Percentiles rank a stretch among this genome's conserved stretches.
These are phyloP conservation scores for Pantala flavescens DNA, from an alignment of 1,140 invertebrate genomes.

Conservation along the genomic window DNA sequence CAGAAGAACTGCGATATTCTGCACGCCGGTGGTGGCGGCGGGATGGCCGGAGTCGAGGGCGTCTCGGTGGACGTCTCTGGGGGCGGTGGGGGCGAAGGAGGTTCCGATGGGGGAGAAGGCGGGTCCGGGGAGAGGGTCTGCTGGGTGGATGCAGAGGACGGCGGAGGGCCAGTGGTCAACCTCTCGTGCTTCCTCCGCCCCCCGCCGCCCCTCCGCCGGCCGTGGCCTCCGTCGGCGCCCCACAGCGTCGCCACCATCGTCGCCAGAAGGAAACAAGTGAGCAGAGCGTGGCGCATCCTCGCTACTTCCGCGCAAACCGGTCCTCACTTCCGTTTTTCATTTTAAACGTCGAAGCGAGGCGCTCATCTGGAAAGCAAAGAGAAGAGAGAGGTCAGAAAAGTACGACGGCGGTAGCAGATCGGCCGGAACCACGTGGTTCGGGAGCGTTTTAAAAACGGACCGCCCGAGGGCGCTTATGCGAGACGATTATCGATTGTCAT, in stretches of 20 bases:
- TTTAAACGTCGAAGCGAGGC: not conserved
- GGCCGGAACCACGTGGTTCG: not conserved
- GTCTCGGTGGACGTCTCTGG: conserved; percentile 23
- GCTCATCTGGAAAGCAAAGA: conserved; percentile 5
- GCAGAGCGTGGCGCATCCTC: not conserved
- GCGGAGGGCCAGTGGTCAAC: not conserved
- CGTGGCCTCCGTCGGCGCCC: not conserved
- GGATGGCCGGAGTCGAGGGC: conserved; percentile 21
- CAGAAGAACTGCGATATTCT: conserved; percentile 49
- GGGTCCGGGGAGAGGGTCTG: not conserved
- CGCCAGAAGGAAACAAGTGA: not conserved
- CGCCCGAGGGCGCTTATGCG: too few species aligned
- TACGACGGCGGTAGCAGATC: not conserved
- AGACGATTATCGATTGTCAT: too few species aligned
- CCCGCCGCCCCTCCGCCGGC: not conserved
- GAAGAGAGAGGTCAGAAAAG: not conserved
- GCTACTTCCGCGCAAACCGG: not conserved
- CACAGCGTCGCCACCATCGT: not conserved
- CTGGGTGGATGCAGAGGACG: not conserved
- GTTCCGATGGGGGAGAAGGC: not conserved
- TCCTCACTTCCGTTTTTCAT: not conserved
- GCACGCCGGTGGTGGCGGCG: conserved; percentile 31
- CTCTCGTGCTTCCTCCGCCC: not conserved
- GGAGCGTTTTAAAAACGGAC: too few species aligned
- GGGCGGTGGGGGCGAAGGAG: not conserved